These are phyloP conservation scores for Xiphophorus hellerii DNA, from an alignment of 2,113 vertebrate genomes.

Conservation along the genomic window DNA sequence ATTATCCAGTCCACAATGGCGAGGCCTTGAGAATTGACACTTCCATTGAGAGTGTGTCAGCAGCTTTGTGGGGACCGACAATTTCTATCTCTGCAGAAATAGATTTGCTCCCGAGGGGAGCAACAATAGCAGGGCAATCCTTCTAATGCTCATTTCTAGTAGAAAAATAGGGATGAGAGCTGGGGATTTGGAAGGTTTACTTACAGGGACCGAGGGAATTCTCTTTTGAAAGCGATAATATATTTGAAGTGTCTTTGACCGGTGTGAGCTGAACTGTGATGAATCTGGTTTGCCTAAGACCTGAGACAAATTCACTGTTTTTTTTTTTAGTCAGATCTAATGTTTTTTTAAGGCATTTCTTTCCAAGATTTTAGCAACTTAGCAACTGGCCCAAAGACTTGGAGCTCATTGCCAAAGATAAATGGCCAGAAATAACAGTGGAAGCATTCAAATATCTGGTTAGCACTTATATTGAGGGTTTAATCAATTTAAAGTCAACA, in stretches of 20 bases:
- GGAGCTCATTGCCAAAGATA: no score
- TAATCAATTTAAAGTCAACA: no score
- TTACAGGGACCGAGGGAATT: conserved; percentile 66
- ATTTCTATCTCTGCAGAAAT: conserved; percentile 81
- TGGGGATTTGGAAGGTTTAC: conserved; percentile 74
- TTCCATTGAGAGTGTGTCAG: conserved; percentile 80
- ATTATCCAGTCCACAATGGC: conserved; percentile 80
- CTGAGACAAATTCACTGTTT: conserved; percentile 33
- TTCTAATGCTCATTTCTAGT: conserved; percentile 69
- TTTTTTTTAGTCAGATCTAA: conserved; percentile 1
- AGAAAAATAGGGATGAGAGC: conserved; percentile 73
- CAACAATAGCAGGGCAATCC: conserved; percentile 75
- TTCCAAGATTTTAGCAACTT: conserved; percentile 6
- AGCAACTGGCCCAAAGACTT: no score
- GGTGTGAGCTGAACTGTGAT: conserved; percentile 37
- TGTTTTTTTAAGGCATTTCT: conserved; percentile 9
- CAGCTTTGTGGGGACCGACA: conserved; percentile 75
- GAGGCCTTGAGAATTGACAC: conserved; percentile 78
- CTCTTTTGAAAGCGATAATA: conserved; percentile 64
- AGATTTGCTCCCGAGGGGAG: conserved; percentile 76
- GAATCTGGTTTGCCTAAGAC: conserved; percentile 50
- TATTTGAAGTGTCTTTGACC: conserved; percentile 60
- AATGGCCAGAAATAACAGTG: no score
- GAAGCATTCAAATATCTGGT: not conserved
- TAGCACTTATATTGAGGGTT: not conserved